phyloP scores from a whole-genome alignment of 2,113 vertebrate species.

The Acanthisitta chloris region DNA sequence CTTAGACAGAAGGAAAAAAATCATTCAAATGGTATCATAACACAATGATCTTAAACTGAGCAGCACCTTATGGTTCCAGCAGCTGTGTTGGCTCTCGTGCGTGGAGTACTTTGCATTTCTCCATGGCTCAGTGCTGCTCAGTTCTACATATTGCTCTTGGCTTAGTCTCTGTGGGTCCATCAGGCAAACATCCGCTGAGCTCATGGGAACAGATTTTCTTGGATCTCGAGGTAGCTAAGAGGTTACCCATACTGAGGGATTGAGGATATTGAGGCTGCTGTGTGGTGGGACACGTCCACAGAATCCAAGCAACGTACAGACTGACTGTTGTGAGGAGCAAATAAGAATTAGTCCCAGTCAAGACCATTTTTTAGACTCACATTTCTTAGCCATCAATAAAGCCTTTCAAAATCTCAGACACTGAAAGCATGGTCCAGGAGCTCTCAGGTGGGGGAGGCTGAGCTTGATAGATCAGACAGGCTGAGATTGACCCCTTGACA shows the following conservation, averaged over 20 bases:
- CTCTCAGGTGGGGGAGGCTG: neutral
- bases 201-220: neutral
- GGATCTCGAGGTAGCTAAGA: neutral
- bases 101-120: neutral
- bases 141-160: neutral
- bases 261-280: neutral
- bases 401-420: neutral
- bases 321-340: neutral
- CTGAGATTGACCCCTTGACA: neutral
- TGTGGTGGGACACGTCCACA: neutral
- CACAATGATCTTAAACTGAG: conserved; percentile 36
- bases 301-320: too few relatives aligned
- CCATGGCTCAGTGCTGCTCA: neutral
- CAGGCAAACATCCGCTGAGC: neutral
- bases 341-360: neutral
- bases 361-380: neutral
- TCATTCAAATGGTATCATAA: neutral
- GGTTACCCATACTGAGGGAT: neutral
- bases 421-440: neutral
- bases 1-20: neutral
- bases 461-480: fast-evolving
- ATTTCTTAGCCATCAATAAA: neutral
- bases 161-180: neutral
- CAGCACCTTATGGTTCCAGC: conserved; percentile 53
- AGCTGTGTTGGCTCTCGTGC: neutral